Base-by-base conservation (phyloP, 2,888 invertebrate genomes). In the Ophioninae sp. region DNA sequence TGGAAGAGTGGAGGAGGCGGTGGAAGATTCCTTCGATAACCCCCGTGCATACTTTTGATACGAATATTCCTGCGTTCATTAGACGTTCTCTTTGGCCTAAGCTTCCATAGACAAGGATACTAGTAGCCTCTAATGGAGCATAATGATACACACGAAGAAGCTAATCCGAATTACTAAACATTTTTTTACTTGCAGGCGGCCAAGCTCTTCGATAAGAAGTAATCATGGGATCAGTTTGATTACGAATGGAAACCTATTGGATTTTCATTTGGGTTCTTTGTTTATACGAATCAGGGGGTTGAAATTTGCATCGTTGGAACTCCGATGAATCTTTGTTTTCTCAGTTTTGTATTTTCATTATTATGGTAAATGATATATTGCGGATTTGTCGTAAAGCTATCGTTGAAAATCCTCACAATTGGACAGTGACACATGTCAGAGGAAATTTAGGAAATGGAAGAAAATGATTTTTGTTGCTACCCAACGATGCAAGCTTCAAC, bases 11-110 rank as follows among this genome's bases (percentile, higher is more conserved):
- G n/a, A n/a, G 10, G 51, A 13, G 17, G 51, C 13, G 30, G 3
- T 2, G 30, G 30, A 30, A 30, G 30, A 30, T 30, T 51, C 51
- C 51, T 5, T 17, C 51, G 13, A 51, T 51, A 51, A 51, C 51
- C 51, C 51, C 22, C 58, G 64, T 58, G 22, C 56, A 20, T 30
- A 68, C 78, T 75, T 59, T 61, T 51, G 39, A 37, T 67, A 22
- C 56, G 37, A 39, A 30, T 78, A 73, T 44, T 39, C 73, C 41
- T 61, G 17, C 6, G 59, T 23, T 80, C 59, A 61, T 67, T 67
- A 56, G 44, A 56, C 56, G n/a, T 67, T 76, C 56, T 59, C 41
- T 76, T 76, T 59, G 39, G 59, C 22, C 59, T 41, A n/a, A 22
- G 59, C 67, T 41, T 17, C 30, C 58, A 20, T n/a, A 41, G 75